These are phyloP conservation scores for Coccyzus lansbergi DNA, from an alignment of 2,797 vertebrate species.

Conservation along the genomic window DNA sequence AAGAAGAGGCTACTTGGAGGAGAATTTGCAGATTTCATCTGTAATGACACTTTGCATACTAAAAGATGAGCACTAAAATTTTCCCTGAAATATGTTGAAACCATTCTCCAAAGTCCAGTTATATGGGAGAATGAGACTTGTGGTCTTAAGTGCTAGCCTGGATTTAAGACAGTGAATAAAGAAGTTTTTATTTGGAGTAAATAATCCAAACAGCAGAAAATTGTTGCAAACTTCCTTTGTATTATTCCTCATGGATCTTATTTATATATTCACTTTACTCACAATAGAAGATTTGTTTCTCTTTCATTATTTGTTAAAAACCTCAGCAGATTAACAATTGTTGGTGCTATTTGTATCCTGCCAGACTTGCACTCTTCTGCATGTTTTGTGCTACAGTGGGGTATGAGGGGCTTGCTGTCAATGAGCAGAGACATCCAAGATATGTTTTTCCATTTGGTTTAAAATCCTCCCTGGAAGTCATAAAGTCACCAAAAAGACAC, in stretches of 20 bases:
- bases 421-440: background rate
- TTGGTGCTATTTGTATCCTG: background rate
- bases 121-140: background rate
- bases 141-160: background rate
- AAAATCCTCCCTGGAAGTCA: background rate
- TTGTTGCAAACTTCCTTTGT: background rate
- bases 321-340: background rate
- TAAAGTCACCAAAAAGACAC: background rate
- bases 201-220: background rate
- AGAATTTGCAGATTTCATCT: background rate
- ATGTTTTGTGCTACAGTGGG: background rate
- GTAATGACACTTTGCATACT: background rate
- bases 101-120: background rate
- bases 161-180: background rate
- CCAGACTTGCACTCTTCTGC: background rate
- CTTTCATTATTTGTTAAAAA: background rate
- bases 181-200: background rate
- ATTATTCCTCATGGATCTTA: background rate
- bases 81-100: background rate
- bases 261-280: background rate
- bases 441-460: background rate
- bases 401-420: background rate
- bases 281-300: background rate
- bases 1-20: background rate
- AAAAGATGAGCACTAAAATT: background rate